Evolutionary conservation across 2,888 invertebrate genomes (phyloP).

Genomic region (Andrena marginata): DNA sequence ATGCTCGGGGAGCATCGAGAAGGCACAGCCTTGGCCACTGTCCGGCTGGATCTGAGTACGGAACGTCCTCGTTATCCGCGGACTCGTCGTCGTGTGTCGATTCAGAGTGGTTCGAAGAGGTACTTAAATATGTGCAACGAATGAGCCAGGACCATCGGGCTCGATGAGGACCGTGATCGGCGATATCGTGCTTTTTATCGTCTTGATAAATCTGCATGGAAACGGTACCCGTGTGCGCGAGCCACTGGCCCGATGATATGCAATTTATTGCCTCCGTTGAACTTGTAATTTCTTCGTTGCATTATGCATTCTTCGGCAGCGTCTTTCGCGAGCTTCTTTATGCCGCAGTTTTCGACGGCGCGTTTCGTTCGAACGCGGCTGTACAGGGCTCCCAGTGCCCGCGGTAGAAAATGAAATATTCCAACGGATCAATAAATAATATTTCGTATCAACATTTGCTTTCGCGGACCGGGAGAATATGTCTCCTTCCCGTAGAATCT

Average conservation of each 20-base stretch:
- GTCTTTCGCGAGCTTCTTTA: slow-evolving; percentile 45
- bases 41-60: slow-evolving; percentile 58
- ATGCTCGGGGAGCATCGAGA: slow-evolving; percentile 62
- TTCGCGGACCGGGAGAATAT: background rate
- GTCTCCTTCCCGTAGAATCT: background rate
- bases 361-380: slow-evolving; percentile 3
- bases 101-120: slow-evolving; percentile 50
- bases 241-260: slow-evolving; percentile 45
- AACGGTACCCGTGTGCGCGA: slow-evolving; percentile 33
- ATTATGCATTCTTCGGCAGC: slow-evolving; percentile 46
- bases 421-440: slow-evolving; percentile 9
- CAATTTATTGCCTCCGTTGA: slow-evolving; percentile 56
- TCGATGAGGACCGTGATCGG: slow-evolving; percentile 54
- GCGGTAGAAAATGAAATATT: background rate
- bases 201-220: slow-evolving; percentile 62
- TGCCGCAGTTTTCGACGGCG: slow-evolving; percentile 29
- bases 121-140: slow-evolving; percentile 68
- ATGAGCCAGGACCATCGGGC: slow-evolving; percentile 52
- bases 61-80: slow-evolving; percentile 70
- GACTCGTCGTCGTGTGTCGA: slow-evolving; percentile 56
- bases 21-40: slow-evolving; percentile 59
- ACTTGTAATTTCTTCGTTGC: slow-evolving; percentile 57
- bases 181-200: slow-evolving; percentile 63
- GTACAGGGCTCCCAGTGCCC: background rate
- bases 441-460: background rate